These are phyloP conservation scores for Typhlichthys subterraneus DNA, from an alignment of 2,797 vertebrate species.

Conservation along the genomic window DNA sequence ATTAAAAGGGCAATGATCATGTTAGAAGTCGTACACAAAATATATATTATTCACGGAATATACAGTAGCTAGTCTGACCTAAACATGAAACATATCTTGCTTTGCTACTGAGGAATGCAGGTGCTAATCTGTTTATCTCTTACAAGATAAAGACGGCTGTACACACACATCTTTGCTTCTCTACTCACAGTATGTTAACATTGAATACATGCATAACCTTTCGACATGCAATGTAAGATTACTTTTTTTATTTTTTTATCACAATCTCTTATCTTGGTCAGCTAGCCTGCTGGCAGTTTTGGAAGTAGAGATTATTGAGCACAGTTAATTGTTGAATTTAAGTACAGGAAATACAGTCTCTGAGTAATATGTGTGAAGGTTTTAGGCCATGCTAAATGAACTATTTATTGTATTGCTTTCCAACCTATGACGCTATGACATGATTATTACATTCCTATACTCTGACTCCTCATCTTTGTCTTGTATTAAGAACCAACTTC, in stretches of 20 bases:
- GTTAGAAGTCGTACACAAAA: too few relatives aligned
- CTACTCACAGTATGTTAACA: constrained; percentile 10
- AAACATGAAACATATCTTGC: not conserved
- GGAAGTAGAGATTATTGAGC: not conserved
- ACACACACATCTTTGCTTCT: constrained; percentile 21
- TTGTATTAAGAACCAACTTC: not conserved
- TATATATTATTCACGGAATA: not conserved
- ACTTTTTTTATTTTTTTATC: too few relatives aligned
- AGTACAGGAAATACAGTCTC: not conserved
- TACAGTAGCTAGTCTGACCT: constrained; percentile 10
- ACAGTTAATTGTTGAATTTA: not conserved
- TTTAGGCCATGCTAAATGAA: not conserved
- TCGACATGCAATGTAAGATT: constrained; percentile 1
- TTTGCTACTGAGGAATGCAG: constrained; percentile 33
- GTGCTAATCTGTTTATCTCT: constrained; percentile 21
- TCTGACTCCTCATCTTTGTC: too few relatives aligned
- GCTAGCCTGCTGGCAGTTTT: not conserved
- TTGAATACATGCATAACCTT: constrained; percentile 24
- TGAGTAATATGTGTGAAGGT: not conserved
- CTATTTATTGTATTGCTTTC: too few relatives aligned
- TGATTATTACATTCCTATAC: too few relatives aligned
- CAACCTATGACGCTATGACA: not conserved
- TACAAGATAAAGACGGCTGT: constrained; percentile 21
- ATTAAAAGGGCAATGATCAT: too few relatives aligned
- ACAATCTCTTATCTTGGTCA: not conserved